Conservation (phyloP, 2,113 vertebrate genomes). For the Eulacestoma nigropectus region DNA sequence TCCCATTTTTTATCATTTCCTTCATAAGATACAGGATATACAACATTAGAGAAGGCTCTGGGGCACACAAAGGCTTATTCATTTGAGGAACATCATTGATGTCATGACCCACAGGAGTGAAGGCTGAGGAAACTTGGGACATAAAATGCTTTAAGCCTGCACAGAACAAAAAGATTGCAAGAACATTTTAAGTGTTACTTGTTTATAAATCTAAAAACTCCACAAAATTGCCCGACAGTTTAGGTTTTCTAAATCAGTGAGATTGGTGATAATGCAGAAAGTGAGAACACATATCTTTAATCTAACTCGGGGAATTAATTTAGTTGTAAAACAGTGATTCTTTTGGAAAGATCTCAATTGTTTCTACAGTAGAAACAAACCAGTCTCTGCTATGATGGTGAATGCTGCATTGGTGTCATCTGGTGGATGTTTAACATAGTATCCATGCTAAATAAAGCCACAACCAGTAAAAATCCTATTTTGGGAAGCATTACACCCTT, state of each 20-base stretch:
- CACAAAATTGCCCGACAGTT: neutral
- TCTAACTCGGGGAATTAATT: neutral
- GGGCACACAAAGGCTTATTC: neutral
- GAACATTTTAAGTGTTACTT: neutral
- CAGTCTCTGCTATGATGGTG: neutral
- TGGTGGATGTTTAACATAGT: neutral
- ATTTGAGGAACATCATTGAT: neutral
- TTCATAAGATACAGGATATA: neutral
- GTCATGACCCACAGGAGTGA: neutral
- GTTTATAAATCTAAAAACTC: neutral
- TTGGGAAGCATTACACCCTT: neutral
- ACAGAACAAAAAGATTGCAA: neutral
- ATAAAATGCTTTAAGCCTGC: neutral
- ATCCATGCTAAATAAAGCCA: neutral
- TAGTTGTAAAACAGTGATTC: neutral
- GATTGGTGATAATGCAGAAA: neutral
- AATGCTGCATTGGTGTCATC: neutral
- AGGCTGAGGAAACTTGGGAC: neutral
- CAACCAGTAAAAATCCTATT: neutral
- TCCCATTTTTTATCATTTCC: neutral
- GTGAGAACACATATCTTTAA: neutral
- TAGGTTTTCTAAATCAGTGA: neutral
- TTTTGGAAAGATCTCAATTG: neutral
- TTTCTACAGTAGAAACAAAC: neutral
- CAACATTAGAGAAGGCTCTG: neutral